Evolutionary conservation across 1,140 invertebrate genomes (phyloP), one percentile per base, ranked within the genome.

Genomic region (Oedothorax gibbosus): DNA sequence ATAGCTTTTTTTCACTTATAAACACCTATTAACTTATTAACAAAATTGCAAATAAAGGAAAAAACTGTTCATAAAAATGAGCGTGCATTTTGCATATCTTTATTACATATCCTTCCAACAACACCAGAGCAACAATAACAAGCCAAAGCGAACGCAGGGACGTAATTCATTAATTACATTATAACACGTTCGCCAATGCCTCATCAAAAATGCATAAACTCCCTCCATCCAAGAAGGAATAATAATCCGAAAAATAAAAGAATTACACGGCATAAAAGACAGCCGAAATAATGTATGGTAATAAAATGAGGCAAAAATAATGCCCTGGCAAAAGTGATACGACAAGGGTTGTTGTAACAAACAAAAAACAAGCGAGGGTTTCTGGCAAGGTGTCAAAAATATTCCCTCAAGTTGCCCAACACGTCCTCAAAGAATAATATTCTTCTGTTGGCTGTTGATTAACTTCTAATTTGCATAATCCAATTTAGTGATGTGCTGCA

Each of bases 401-500:
- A 64, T 73, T 72, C 54, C 12, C 11, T 7, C 21, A 35, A 81
- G 14, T 73, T 64, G 21, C 18, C 68, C 54, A 79, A 82, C 73
- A 18, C 57, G 14, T 49, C 64, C 56, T 18, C 56, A 73, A 69
- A 5, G 68, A 57, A 82, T 73, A 82, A 73, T 69, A 82, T 82
- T 73, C 75, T 64, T 35, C 68, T 82, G 80, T 73, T 71, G 49
- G 80, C 65, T 65, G 80, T 82, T 82, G 80, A 82, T 82, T 82
- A 82, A 82, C 80, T 82, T 71, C 80, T 73, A 73, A 82, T 82
- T 82, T 82, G 60, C 80, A 82, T 82, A 82, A 82, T 82, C 80
- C 60, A 82, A 82, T 82, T 82, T 82, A n/a, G 69, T 15, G 50
- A 51, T 71, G 18, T 54, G 35, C 78, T 54, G 12, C 56, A 72